A percentile compares a stretch with the other conserved stretches of the same genome.
Conservation (phyloP, 2,113 vertebrate species). For the Paralichthys olivaceus region DNA sequence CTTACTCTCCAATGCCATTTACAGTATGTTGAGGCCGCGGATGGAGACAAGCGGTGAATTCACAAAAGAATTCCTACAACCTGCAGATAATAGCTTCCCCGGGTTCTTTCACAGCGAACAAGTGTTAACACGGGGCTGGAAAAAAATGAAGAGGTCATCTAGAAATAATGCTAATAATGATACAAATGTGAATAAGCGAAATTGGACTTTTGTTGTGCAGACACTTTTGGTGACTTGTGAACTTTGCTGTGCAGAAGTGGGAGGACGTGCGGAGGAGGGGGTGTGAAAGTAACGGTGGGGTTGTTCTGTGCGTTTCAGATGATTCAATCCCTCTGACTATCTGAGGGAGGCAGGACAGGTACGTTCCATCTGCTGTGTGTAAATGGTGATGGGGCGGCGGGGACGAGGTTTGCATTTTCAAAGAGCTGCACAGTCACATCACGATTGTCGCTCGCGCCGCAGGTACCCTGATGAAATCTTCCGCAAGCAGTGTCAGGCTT, state of each 20-base stretch:
- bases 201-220: not conserved
- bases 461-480: conserved; percentile 52
- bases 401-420: conserved; percentile 41
- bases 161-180: not conserved
- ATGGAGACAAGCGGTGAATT: conserved; percentile 36
- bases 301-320: conserved; percentile 11
- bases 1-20: conserved; percentile 39
- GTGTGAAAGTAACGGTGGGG: not conserved
- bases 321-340: conserved; percentile 51
- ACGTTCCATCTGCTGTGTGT: conserved; percentile 35
- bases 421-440: conserved; percentile 26
- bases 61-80: conserved; percentile 23
- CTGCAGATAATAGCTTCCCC: conserved; percentile 31
- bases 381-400: conserved; percentile 8
- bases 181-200: too few relatives aligned
- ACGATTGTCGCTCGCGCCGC: not conserved
- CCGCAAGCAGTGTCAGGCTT: conserved; percentile 24
- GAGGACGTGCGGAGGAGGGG: not conserved
- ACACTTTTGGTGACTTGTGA: not conserved
- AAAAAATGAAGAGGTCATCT: not conserved
- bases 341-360: conserved; percentile 6
- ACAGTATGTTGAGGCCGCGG: conserved; percentile 37
- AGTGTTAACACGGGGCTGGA: not conserved
- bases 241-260: conserved; percentile 5
- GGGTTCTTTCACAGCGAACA: conserved; percentile 1